Percentiles rank a stretch among this genome's conserved stretches.
Evolutionary conservation across 2,113 vertebrate genomes (phyloP).

Genomic region (Seriola rivoliana): DNA sequence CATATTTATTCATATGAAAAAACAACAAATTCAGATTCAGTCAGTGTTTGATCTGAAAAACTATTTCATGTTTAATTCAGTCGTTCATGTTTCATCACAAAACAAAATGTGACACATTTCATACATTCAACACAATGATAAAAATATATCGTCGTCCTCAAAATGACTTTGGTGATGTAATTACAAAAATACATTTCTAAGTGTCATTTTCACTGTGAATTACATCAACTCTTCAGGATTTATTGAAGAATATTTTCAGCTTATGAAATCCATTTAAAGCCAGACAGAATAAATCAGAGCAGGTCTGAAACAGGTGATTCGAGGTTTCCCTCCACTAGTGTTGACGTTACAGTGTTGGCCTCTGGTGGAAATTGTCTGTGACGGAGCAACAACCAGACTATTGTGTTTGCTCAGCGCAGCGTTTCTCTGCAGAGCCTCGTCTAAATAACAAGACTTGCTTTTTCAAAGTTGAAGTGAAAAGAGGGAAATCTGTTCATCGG

Average conservation of each 20-base stretch:
- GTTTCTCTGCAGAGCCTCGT: neutral
- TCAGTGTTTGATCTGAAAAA: neutral
- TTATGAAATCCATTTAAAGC: neutral
- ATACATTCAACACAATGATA: conserved; percentile 4
- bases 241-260: neutral
- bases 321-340: neutral
- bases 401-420: conserved; percentile 13
- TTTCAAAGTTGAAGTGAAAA: too few species aligned
- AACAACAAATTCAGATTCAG: neutral
- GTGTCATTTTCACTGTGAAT: neutral
- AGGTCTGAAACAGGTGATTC: too few species aligned
- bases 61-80: conserved; percentile 1
- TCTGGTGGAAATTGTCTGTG: neutral
- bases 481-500: neutral
- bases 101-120: conserved; percentile 6
- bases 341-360: neutral
- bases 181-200: conserved; percentile 50
- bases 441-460: neutral
- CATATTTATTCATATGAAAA: too few species aligned
- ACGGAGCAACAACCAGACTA: neutral
- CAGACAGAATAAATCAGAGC: neutral
- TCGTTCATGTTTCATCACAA: neutral
- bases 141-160: neutral
- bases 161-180: conserved; percentile 2
- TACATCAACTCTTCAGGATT: neutral